phyloP scores from a whole-genome alignment of 2,113 vertebrate genomes.

The Camarhynchus parvulus region DNA sequence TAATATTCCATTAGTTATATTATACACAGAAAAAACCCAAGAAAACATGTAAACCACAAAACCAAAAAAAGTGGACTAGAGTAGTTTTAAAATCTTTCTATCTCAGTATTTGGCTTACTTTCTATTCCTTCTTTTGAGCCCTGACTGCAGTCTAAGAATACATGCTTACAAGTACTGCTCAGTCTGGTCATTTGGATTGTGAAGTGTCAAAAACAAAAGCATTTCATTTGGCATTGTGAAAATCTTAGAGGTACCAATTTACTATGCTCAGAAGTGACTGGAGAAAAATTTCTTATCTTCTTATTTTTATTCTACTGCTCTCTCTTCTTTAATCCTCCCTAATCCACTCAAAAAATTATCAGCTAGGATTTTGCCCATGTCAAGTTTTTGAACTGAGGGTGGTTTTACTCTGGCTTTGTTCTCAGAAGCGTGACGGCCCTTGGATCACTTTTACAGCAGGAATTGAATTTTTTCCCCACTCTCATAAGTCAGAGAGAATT shows the following conservation, averaged over 20 bases:
- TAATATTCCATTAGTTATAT: not conserved
- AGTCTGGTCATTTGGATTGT: not conserved
- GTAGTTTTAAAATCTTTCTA: not conserved
- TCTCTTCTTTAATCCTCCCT: slow-evolving; percentile 46
- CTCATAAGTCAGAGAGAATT: slow-evolving; percentile 1
- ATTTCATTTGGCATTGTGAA: slow-evolving; percentile 20
- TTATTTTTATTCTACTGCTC: slow-evolving; percentile 50
- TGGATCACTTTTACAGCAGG: slow-evolving; percentile 23
- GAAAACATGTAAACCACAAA: not conserved
- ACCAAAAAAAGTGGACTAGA: not conserved
- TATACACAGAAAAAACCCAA: not conserved
- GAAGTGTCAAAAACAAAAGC: not conserved
- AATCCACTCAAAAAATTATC: slow-evolving; percentile 64
- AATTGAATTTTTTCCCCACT: slow-evolving; percentile 26
- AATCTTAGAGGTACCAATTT: slow-evolving; percentile 38
- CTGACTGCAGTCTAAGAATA: not conserved
- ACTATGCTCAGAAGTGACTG: slow-evolving; percentile 14
- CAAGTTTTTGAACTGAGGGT: slow-evolving; percentile 48
- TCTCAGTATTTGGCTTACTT: not conserved
- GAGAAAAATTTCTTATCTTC: slow-evolving; percentile 33
- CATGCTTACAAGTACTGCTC: not conserved
- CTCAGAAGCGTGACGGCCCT: slow-evolving; percentile 1
- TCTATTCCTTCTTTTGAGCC: not conserved
- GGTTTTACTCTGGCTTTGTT: slow-evolving; percentile 54
- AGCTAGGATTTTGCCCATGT: slow-evolving; percentile 24